Evolutionary conservation across 1,140 invertebrate genomes (phyloP), one percentile per base, ranked within the genome.

Genomic region (Medauroidea extradentata): DNA sequence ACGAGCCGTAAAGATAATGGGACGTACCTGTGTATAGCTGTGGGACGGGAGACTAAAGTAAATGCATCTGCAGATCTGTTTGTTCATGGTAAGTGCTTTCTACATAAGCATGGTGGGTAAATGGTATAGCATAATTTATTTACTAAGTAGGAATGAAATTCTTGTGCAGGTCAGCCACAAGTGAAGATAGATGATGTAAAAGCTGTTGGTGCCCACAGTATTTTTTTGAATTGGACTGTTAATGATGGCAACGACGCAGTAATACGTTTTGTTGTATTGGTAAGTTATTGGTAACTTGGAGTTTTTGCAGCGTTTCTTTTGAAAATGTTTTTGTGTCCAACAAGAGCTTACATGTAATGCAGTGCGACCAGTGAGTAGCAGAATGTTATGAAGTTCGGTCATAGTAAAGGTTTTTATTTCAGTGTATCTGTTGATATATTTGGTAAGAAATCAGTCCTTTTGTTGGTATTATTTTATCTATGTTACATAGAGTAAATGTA

Each of bases 161-260:
- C 86, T 56, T 82, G 90, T 1, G 77, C 84, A 65, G 87, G 89
- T 63, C 79, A 80, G 61, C 90, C 90, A 2, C 80, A 84, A 68
- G 79, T 91, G 0, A 80, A 77, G 51, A 83, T 91, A 57, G 85
- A 89, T 67, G 84, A 83, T 53, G 83, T 88, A 1, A 90, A 88
- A 71, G 82, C 87, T 0, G 86, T 93, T 5, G 88, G 87, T 23
- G 81, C 82, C 13, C 78, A 79, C 13, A 84, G 85, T 71, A 84
- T 93, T 46, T 93, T 83, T 70, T 66, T 92, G 0, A 92, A 92
- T 71, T 93, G 90, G 90, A 92, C 90, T 0, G 75, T 90, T 0
- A 82, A 85, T 53, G 81, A 88, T 58, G 88, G 88, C 60, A 92
- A 93, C 69, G 82, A 83, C 43, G 83, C 85, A 0, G 80, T 90